Conservation (phyloP, 2,888 invertebrate species). For the Caenorhabditis sulstoni region DNA sequence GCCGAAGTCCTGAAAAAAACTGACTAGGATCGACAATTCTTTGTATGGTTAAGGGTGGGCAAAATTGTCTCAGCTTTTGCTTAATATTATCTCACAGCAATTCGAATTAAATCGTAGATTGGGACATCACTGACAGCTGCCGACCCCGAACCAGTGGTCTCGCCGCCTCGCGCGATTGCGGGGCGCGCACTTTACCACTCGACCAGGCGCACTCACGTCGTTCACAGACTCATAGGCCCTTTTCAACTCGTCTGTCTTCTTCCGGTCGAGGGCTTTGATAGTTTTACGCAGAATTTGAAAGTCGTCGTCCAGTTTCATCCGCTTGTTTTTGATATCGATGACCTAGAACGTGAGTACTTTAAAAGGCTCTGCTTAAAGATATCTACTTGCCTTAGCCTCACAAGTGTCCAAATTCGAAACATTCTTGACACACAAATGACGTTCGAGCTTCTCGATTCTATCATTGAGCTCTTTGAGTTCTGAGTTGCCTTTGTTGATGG, state of each 20-base stretch:
- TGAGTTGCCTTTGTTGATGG: constrained; percentile 5
- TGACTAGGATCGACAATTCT: too few relatives aligned
- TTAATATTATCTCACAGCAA: constrained; percentile 55
- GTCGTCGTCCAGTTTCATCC: constrained; percentile 87
- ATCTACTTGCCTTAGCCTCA: constrained; percentile 30
- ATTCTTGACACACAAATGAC: constrained; percentile 33
- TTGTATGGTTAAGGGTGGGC: not conserved
- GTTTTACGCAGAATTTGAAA: constrained; percentile 87
- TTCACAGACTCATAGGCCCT: constrained; percentile 91
- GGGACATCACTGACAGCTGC: constrained; percentile 51
- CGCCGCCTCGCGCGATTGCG: not conserved
- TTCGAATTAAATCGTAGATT: constrained; percentile 67
- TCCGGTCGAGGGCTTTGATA: constrained; percentile 91
- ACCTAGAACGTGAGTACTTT: constrained; percentile 82
- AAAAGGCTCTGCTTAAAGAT: constrained; percentile 78
- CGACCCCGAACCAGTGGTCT: constrained; percentile 43
- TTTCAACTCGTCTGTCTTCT: constrained; percentile 89
- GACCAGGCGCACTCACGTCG: constrained; percentile 81
- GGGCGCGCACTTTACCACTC: constrained; percentile 32
- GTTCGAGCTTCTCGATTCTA: constrained; percentile 17
- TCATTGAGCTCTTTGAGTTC: constrained; percentile 22
- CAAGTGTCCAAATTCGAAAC: constrained; percentile 40
- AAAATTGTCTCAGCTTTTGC: constrained; percentile 58
- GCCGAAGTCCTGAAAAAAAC: constrained; percentile 89
- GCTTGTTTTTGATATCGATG: constrained; percentile 86